A percentile compares a stretch with the other conserved stretches of the same genome.
phyloP scores from a whole-genome alignment of 2,113 vertebrate species.

The Arothron firmamentum region DNA sequence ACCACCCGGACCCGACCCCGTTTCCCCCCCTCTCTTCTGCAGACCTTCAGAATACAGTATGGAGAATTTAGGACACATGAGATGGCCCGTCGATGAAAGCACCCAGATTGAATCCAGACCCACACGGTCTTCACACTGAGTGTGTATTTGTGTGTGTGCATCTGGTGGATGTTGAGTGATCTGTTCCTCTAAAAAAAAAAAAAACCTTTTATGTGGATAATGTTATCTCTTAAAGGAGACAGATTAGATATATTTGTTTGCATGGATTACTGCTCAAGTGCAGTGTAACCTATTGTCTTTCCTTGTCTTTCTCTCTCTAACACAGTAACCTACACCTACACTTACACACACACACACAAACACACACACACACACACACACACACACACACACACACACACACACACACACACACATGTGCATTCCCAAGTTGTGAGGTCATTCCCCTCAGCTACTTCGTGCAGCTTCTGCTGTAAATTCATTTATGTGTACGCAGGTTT shows the following conservation, averaged over 20 bases:
- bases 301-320: slow-evolving; percentile 1
- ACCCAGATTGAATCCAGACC: slow-evolving; percentile 66
- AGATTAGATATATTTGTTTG: slow-evolving; percentile 3
- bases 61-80: slow-evolving; percentile 53
- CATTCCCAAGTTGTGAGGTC: slow-evolving; percentile 71
- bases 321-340: too few relatives aligned
- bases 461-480: slow-evolving; percentile 62
- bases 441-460: slow-evolving; percentile 57
- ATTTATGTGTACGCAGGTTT: slow-evolving; percentile 54
- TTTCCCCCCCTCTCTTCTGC: neutral
- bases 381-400: slow-evolving; percentile 3
- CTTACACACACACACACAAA: too few relatives aligned
- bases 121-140: slow-evolving; percentile 36
- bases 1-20: neutral
- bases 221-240: neutral
- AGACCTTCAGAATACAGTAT: slow-evolving; percentile 38
- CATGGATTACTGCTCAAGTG: slow-evolving; percentile 22
- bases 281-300: slow-evolving; percentile 22
- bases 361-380: neutral
- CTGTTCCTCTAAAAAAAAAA: slow-evolving; percentile 15
- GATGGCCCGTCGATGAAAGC: slow-evolving; percentile 53
- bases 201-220: slow-evolving; percentile 8
- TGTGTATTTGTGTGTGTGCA: slow-evolving; percentile 17
- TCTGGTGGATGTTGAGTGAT: slow-evolving; percentile 30
- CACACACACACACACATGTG: slow-evolving; percentile 27